Percentiles rank a stretch among this genome's conserved stretches.
Evolutionary conservation across 2,113 vertebrate genomes (phyloP).

Genomic region (Pelobates fuscus): DNA sequence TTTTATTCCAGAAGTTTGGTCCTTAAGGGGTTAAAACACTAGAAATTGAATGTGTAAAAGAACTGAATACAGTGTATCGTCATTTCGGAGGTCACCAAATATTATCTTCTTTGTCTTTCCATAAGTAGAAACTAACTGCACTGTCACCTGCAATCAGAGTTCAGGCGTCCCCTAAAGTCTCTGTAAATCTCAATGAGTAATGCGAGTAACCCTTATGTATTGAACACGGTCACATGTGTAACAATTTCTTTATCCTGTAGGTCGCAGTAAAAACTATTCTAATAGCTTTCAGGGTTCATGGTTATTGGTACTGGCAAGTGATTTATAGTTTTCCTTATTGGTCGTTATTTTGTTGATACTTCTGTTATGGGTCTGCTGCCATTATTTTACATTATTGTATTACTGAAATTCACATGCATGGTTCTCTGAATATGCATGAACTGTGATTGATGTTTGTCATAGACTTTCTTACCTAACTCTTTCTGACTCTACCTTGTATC

Average conservation of each 20-base stretch:
- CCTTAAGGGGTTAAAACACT: too few species aligned
- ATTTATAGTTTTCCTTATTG: background rate
- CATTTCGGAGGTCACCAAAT: too few species aligned
- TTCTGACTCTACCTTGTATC: too few species aligned
- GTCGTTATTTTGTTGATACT: background rate
- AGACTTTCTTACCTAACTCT: too few species aligned
- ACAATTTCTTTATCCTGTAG: background rate
- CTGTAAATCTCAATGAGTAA: background rate
- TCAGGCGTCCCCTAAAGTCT: background rate
- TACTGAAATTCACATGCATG: background rate
- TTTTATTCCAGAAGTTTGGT: too few species aligned
- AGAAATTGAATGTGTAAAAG: too few species aligned
- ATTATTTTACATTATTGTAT: too few species aligned
- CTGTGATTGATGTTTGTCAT: background rate
- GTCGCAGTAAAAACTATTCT: background rate
- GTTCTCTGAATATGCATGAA: background rate
- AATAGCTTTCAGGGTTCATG: background rate
- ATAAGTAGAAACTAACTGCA: too few species aligned
- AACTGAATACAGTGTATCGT: too few species aligned
- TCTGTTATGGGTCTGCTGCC: background rate
- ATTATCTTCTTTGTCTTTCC: too few species aligned
- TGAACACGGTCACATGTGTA: background rate
- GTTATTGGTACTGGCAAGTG: background rate
- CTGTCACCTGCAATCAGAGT: background rate
- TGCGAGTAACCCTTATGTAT: background rate